phyloP scores from a whole-genome alignment of 2,113 vertebrate species.

The Reinhardtius hippoglossoides region DNA sequence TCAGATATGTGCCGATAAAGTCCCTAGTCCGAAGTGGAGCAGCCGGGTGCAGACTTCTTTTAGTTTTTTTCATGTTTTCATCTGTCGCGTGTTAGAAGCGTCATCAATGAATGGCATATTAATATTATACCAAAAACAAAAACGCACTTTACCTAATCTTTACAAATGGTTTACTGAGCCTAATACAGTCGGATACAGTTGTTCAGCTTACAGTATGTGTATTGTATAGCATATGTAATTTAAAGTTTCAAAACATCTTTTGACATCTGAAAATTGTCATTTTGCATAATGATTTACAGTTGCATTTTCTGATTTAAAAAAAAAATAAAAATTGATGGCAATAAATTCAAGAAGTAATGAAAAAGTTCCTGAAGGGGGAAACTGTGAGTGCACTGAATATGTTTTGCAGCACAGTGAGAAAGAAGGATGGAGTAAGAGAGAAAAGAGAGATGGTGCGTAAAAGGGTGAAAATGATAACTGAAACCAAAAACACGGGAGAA shows the following conservation, averaged over 20 bases:
- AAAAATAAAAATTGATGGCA: not conserved
- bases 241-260: not conserved
- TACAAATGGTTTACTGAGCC: too few species aligned
- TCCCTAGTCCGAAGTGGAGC: too few species aligned
- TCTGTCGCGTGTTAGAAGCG: too few species aligned
- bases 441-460: not conserved
- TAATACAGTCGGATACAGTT: too few species aligned
- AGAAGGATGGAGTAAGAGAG: not conserved
- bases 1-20: too few species aligned
- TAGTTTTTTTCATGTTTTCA: too few species aligned
- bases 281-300: not conserved
- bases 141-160: too few species aligned
- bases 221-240: not conserved
- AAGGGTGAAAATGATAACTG: constrained; percentile 12
- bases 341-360: constrained; percentile 1
- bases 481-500: not conserved
- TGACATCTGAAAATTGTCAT: not conserved
- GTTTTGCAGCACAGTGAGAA: not conserved
- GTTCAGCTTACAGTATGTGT: not conserved
- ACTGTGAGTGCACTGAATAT: not conserved
- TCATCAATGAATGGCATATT: too few species aligned
- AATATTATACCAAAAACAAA: too few species aligned
- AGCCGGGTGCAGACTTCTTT: too few species aligned
- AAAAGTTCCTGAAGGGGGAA: not conserved
- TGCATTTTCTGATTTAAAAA: not conserved